Percentiles rank a stretch among this genome's conserved stretches.
Evolutionary conservation across 2,797 vertebrate genomes (phyloP).

Genomic region (Agapornis canus): DNA sequence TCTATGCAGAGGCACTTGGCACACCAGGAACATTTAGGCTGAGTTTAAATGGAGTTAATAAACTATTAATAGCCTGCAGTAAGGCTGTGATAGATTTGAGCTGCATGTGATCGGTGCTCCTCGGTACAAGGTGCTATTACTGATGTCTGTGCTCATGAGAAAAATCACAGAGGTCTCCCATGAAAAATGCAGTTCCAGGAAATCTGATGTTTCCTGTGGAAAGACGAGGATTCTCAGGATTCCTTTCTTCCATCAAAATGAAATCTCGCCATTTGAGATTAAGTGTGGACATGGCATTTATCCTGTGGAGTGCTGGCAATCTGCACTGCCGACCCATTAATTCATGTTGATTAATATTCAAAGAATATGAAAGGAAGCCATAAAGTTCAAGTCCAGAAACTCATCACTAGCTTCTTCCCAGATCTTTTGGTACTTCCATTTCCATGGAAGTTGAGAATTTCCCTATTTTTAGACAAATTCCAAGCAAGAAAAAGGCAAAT

Average conservation of each 20-base stretch:
- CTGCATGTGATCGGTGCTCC: not conserved
- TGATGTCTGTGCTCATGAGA: rapidly evolving
- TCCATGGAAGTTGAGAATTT: not conserved
- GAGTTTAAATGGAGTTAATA: constrained; percentile 49
- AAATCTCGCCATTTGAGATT: not conserved
- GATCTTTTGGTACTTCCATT: rapidly evolving
- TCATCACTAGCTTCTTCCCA: not conserved
- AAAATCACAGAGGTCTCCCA: not conserved
- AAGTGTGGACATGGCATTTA: rapidly evolving
- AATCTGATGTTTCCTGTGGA: rapidly evolving
- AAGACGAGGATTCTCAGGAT: rapidly evolving
- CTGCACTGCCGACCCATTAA: rapidly evolving
- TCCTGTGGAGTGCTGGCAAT: rapidly evolving
- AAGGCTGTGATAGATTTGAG: not conserved
- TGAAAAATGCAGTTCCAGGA: not conserved
- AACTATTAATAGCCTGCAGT: constrained; percentile 33
- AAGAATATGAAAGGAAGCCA: not conserved
- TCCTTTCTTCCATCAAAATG: not conserved
- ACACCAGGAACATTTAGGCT: not conserved
- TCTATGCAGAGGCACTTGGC: not conserved
- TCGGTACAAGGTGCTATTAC: not conserved
- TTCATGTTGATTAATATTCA: not conserved
- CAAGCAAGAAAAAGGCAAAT: not conserved
- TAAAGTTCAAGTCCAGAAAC: not conserved
- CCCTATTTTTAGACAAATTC: not conserved